phyloP scores from a whole-genome alignment of 2,888 invertebrate genomes.

The Norana najaformis region DNA sequence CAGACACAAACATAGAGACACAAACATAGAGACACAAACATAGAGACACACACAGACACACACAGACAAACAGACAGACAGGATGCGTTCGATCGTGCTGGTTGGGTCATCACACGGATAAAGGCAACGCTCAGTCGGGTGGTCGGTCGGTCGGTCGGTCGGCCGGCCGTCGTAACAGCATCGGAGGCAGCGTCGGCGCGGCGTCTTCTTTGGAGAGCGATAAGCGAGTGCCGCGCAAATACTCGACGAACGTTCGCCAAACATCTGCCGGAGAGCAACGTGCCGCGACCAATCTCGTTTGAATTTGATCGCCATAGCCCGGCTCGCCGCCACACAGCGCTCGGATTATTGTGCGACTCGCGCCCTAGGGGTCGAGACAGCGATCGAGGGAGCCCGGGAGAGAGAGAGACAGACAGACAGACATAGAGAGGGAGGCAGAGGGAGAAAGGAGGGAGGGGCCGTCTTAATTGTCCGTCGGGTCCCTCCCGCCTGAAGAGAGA shows the following conservation, averaged over 20 bases:
- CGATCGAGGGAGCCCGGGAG: not conserved
- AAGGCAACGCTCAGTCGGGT: not conserved
- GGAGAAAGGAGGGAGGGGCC: not conserved
- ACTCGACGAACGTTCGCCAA: slow-evolving; percentile 21
- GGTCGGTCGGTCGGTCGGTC: too few species aligned
- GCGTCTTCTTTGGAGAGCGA: slow-evolving; percentile 5
- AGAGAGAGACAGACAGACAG: slow-evolving; percentile 16
- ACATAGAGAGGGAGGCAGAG: not conserved
- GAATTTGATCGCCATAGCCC: slow-evolving; percentile 16
- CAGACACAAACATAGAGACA: too few species aligned
- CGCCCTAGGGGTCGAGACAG: slow-evolving; percentile 18
- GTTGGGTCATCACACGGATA: not conserved
- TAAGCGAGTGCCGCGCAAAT: slow-evolving; percentile 7
- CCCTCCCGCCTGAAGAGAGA: not conserved
- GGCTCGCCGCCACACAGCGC: slow-evolving; percentile 15
- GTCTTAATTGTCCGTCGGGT: not conserved
- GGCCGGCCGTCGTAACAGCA: not conserved
- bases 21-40: too few species aligned
- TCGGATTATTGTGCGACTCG: slow-evolving; percentile 10
- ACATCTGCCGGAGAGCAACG: slow-evolving; percentile 18
- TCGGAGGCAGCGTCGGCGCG: not conserved
- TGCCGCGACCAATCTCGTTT: slow-evolving; percentile 2
- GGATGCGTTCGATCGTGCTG: not conserved
- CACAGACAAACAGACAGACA: not conserved
- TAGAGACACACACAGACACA: too few species aligned